Conservation (phyloP, 2,113 vertebrate genomes). For the Anarhynchus alexandrinus region DNA sequence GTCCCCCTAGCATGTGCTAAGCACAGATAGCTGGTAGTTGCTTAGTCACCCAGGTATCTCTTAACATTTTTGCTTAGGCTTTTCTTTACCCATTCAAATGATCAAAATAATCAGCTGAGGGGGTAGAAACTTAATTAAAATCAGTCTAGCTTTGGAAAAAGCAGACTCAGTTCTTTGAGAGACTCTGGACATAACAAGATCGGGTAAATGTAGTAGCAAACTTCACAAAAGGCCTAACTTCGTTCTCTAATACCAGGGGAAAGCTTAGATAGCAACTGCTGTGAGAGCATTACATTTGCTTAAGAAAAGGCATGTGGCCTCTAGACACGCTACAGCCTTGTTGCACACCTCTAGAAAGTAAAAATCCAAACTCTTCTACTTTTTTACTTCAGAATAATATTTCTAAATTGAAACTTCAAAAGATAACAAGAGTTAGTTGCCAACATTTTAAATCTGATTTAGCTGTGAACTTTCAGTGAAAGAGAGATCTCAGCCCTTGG, state of each 20-base stretch:
- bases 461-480: neutral
- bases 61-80: neutral
- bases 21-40: neutral
- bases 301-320: neutral
- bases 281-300: neutral
- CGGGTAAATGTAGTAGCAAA: neutral
- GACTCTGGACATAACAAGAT: neutral
- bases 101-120: neutral
- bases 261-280: neutral
- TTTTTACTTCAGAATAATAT: neutral
- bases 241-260: neutral
- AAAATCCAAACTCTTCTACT: neutral
- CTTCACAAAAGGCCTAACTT: neutral
- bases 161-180: neutral
- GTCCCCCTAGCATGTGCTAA: neutral
- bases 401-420: neutral
- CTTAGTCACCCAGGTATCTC: neutral
- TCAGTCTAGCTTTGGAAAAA: neutral
- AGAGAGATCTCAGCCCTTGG: neutral
- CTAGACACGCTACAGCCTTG: fast-evolving
- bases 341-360: neutral
- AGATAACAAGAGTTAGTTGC: neutral
- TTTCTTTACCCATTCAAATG: neutral
- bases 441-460: neutral
- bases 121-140: neutral